Conservation (phyloP, 2,888 invertebrate species). For the Abscondita cerata region DNA sequence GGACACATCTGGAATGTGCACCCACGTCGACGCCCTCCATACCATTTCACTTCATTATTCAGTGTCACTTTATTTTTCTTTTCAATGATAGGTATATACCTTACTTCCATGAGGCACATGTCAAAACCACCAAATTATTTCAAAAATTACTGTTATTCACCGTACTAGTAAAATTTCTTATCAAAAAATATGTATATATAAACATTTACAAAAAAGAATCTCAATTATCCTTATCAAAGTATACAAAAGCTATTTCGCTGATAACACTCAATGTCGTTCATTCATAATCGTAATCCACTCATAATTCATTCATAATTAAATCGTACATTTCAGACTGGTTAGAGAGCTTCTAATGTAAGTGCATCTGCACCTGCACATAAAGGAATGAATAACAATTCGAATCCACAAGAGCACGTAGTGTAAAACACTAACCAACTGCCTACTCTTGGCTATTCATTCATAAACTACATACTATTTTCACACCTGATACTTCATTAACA, state of each 20-base stretch:
- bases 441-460: constrained; percentile 42
- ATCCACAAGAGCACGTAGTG: constrained; percentile 37
- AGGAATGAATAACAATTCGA: constrained; percentile 33
- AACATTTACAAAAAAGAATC: no score
- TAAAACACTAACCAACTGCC: constrained; percentile 32
- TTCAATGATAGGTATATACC: constrained; percentile 20
- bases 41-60: constrained; percentile 51
- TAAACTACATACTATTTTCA: constrained; percentile 41
- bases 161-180: no score
- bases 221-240: no score
- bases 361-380: constrained; percentile 14
- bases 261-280: no score
- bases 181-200: no score
- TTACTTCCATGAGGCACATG: neutral
- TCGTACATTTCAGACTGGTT: neutral
- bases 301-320: constrained; percentile 20
- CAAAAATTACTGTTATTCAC: no score
- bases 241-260: constrained; percentile 14
- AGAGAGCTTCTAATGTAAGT: constrained; percentile 3
- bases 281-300: no score
- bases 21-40: constrained; percentile 51
- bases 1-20: constrained; percentile 54
- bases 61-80: constrained; percentile 46
- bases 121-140: no score
- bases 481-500: constrained; percentile 41